Percentiles rank a stretch among this genome's conserved stretches.
Evolutionary conservation across 1,140 invertebrate genomes (phyloP).

Genomic region (Trichonephila clavata): DNA sequence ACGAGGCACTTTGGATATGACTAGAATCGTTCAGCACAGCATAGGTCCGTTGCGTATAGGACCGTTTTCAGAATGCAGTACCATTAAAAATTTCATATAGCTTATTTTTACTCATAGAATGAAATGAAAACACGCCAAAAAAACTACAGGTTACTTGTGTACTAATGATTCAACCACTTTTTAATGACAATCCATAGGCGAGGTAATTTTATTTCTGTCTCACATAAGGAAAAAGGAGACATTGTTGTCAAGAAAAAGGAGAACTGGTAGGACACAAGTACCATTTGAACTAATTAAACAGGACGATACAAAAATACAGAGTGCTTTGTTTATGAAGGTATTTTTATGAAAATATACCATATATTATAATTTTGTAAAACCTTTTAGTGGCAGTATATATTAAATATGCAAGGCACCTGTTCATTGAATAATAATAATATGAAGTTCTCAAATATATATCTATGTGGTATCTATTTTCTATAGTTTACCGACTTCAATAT

Average conservation of each 20-base stretch:
- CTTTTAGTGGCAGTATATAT: not conserved
- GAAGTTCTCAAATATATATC: not conserved
- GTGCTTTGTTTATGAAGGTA: not conserved
- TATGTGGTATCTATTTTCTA: not conserved
- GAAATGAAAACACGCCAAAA: not conserved
- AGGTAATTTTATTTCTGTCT: not conserved
- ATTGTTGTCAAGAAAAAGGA: not conserved
- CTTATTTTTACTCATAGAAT: not conserved
- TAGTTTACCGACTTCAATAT: no score
- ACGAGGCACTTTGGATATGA: slow-evolving; percentile 74
- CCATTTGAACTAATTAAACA: not conserved
- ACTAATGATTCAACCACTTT: not conserved
- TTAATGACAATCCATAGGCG: not conserved
- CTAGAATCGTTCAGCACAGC: slow-evolving; percentile 60
- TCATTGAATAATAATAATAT: not conserved
- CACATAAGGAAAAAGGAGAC: no score
- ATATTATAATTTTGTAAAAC: slow-evolving; percentile 13
- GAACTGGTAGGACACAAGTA: not conserved
- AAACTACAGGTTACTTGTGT: not conserved
- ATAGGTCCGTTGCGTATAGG: not conserved
- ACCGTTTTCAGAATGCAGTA: not conserved
- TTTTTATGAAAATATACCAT: slow-evolving; percentile 37
- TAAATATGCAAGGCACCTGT: slow-evolving; percentile 45
- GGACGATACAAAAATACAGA: slow-evolving; percentile 22
- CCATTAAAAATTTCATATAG: not conserved